phyloP scores from a whole-genome alignment of 2,888 invertebrate species.

The Polydrusus tereticollis region DNA sequence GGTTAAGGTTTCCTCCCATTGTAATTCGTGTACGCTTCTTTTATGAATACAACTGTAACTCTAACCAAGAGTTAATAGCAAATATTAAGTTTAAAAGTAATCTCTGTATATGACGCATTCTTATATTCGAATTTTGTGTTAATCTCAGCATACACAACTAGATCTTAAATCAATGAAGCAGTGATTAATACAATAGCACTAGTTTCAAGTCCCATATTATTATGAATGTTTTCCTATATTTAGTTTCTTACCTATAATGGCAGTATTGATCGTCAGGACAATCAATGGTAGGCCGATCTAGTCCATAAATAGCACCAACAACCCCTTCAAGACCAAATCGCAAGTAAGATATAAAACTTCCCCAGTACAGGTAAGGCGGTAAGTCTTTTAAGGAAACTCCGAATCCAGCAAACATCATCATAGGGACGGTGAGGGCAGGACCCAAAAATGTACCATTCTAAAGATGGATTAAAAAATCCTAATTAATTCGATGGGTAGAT shows the following conservation, averaged over 20 bases:
- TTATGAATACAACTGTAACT: too few relatives aligned
- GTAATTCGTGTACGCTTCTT: too few relatives aligned
- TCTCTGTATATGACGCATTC: too few relatives aligned
- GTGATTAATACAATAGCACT: too few relatives aligned
- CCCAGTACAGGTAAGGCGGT: slow-evolving; percentile 89
- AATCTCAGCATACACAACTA: too few relatives aligned
- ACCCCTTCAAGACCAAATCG: slow-evolving; percentile 92
- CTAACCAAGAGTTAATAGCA: too few relatives aligned
- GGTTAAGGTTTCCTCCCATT: too few relatives aligned
- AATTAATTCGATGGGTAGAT: too few relatives aligned
- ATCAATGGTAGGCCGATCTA: slow-evolving; percentile 79
- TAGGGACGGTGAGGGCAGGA: slow-evolving; percentile 90
- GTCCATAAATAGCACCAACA: slow-evolving; percentile 87
- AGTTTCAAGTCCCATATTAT: too few relatives aligned
- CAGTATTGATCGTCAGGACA: slow-evolving; percentile 84
- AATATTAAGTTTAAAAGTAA: too few relatives aligned
- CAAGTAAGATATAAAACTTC: slow-evolving; percentile 91
- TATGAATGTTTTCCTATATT: too few relatives aligned
- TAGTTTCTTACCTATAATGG: slow-evolving; percentile 74
- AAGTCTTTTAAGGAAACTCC: slow-evolving; percentile 91
- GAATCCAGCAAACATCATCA: slow-evolving; percentile 98
- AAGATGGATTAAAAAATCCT: slow-evolving; percentile 50
- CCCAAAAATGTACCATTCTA: slow-evolving; percentile 96
- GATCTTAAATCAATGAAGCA: background rate
- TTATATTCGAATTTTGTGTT: too few relatives aligned